Conservation (phyloP, 2,888 invertebrate species). For the Timema cristinae region DNA sequence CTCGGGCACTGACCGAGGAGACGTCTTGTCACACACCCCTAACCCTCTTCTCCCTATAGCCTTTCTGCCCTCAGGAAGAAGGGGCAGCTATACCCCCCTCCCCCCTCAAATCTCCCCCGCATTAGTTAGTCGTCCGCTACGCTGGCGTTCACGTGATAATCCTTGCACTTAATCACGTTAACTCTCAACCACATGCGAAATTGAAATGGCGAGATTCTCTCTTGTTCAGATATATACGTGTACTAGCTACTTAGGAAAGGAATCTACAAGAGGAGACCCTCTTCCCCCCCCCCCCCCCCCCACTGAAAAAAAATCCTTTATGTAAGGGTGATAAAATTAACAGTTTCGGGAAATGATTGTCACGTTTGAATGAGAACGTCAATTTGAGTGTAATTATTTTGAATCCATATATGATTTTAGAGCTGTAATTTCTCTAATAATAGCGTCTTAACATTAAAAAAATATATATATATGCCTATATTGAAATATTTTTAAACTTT, state of each 20-base stretch:
- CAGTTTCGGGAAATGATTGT: background rate
- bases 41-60: background rate
- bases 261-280: too few relatives aligned
- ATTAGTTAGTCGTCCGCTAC: background rate
- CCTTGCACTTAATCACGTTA: constrained; percentile 12
- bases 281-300: too few relatives aligned
- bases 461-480: background rate
- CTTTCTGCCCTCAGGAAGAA: background rate
- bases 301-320: too few relatives aligned
- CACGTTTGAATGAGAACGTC: too few relatives aligned
- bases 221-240: too few relatives aligned
- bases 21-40: background rate
- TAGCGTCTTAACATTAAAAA: background rate
- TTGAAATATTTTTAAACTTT: background rate
- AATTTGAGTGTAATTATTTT: too few relatives aligned
- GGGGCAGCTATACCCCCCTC: background rate
- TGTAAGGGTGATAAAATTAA: background rate
- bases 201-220: background rate
- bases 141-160: background rate
- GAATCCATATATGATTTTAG: too few relatives aligned
- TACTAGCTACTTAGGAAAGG: too few relatives aligned
- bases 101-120: background rate
- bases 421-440: too few relatives aligned
- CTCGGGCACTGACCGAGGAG: background rate
- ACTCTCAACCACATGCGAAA: constrained; percentile 11